A percentile compares a stretch with the other conserved stretches of the same genome.
These are phyloP conservation scores for Dendroctonus ponderosae DNA, from an alignment of 1,140 invertebrate genomes.

Conservation along the genomic window DNA sequence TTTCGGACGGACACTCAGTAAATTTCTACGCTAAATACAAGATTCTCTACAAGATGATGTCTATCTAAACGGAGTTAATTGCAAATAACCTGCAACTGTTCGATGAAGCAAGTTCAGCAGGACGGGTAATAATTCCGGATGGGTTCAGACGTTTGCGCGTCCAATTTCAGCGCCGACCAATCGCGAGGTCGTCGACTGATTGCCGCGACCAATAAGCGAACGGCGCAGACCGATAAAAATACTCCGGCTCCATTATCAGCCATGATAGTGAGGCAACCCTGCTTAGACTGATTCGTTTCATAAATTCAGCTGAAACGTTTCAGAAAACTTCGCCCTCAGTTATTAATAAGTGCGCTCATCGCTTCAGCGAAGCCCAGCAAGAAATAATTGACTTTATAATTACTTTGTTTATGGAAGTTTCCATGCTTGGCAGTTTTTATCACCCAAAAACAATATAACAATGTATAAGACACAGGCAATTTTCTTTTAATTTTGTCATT, in stretches of 20 bases:
- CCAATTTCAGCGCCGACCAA: constrained; percentile 45
- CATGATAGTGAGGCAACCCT: constrained; percentile 50
- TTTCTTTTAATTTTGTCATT: too few relatives aligned
- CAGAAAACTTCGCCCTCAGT: constrained; percentile 36
- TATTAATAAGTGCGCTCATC: constrained; percentile 43
- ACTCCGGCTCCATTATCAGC: constrained; percentile 50
- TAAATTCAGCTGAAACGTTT: constrained; percentile 44
- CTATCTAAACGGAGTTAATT: too few relatives aligned
- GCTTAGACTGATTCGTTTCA: constrained; percentile 48
- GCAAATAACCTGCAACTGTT: too few relatives aligned
- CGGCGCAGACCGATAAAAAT: constrained; percentile 46
- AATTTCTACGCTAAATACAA: too few relatives aligned
- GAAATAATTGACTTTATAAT: constrained; percentile 35
- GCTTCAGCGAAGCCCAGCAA: constrained; percentile 25
- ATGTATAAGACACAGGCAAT: too few relatives aligned
- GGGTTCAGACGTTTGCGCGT: constrained; percentile 37
- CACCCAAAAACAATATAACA: too few relatives aligned
- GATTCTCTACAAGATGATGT: too few relatives aligned
- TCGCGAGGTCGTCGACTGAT: constrained; percentile 23
- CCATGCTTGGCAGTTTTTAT: too few relatives aligned
- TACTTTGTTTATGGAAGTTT: constrained; percentile 23
- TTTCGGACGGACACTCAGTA: too few relatives aligned
- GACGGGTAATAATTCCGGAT: background rate
- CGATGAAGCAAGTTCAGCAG: constrained; percentile 5
- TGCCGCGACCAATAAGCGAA: constrained; percentile 38